Evolutionary conservation across 2,113 vertebrate genomes (phyloP).

Genomic region (Baryphthengus martii): DNA sequence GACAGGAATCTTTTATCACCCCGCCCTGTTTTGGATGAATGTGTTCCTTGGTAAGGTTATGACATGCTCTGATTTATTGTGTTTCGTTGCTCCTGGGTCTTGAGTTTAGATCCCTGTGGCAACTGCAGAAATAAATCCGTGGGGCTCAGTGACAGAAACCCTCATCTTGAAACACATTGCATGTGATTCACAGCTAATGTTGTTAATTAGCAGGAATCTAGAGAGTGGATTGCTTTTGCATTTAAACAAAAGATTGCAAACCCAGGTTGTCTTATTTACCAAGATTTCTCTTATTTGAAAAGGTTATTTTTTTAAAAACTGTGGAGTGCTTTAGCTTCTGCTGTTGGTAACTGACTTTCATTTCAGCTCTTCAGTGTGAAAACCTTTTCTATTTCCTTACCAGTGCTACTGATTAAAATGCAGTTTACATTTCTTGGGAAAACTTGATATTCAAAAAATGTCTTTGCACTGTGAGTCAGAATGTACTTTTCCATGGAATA

Average conservation of each 20-base stretch:
- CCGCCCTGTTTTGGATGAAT: neutral
- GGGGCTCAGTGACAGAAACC: neutral
- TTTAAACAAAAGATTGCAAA: neutral
- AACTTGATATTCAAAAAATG: conserved; percentile 52
- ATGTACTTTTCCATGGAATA: conserved; percentile 65
- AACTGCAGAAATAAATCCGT: neutral
- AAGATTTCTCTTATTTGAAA: neutral
- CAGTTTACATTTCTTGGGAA: conserved; percentile 28
- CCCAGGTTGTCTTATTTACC: neutral
- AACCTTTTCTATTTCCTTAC: conserved; percentile 1
- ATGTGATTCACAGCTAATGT: neutral
- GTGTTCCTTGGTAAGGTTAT: neutral
- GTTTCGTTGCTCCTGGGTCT: neutral
- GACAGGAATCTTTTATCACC: neutral
- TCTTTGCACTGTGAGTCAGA: conserved; percentile 44
- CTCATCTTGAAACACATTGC: neutral
- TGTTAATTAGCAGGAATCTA: neutral
- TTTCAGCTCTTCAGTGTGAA: neutral
- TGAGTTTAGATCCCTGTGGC: neutral
- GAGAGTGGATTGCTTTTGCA: neutral
- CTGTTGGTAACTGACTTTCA: neutral
- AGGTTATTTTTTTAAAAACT: neutral
- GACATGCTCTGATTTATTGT: neutral
- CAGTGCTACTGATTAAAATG: conserved; percentile 40
- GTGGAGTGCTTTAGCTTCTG: neutral